These are phyloP conservation scores for Sebastes diaconus DNA, from an alignment of 2,797 vertebrate genomes.

Conservation along the genomic window DNA sequence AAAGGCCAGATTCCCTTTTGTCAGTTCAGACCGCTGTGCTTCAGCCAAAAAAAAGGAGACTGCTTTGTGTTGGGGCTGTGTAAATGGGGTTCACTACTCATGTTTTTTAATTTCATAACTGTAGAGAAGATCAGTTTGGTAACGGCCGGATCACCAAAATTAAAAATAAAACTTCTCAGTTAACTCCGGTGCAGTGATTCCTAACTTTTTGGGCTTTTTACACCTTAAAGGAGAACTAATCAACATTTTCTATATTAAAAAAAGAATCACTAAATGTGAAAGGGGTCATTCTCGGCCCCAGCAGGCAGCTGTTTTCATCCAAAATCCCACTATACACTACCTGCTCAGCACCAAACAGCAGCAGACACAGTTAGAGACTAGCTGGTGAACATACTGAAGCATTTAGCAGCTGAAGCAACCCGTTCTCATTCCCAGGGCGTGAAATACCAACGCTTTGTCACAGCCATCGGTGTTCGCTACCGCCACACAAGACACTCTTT, in stretches of 20 bases:
- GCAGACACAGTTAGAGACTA: neutral
- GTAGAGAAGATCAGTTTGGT: neutral
- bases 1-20: slow-evolving; percentile 65
- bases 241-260: neutral
- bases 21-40: slow-evolving; percentile 42
- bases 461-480: no score
- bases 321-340: neutral
- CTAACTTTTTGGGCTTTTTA: neutral
- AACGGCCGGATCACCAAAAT: neutral
- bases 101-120: neutral
- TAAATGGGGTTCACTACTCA: neutral
- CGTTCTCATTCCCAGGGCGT: no score
- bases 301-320: no score
- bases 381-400: neutral
- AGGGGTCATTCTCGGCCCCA: no score
- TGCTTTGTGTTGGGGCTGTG: slow-evolving; percentile 15
- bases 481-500: no score
- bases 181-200: neutral
- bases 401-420: neutral
- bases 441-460: no score
- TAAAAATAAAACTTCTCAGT: neutral
- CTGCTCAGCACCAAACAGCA: neutral
- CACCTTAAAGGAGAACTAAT: neutral
- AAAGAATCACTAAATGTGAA: no score
- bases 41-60: slow-evolving; percentile 33